Evolutionary conservation across 1,140 invertebrate genomes (phyloP), one percentile per base, ranked within the genome.

Genomic region (Eciton burchellii): DNA sequence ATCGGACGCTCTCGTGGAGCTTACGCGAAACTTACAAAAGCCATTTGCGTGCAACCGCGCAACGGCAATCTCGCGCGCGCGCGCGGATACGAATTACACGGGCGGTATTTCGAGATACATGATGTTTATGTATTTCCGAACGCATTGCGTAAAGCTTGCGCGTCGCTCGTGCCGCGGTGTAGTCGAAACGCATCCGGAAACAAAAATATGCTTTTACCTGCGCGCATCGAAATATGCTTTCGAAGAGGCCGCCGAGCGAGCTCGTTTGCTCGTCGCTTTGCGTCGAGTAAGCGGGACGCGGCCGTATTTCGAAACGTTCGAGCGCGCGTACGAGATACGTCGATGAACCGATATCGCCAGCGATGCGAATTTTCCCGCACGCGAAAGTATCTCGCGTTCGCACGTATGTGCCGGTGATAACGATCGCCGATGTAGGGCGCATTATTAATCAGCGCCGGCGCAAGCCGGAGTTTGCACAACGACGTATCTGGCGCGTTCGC

Each of bases 391-490:
- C 35, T 35, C 56, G 68, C 63, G 45, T 79, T 45, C 65, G 63
- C 57, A 21, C 43, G 62, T 57, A 65, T 85, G 63, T 52, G 16
- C 65, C 52, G 84, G n/a, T n/a, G n/a, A 76, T 86, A 86, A 86
- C 77, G 62, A 86, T 86, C 76, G 62, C 54, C 68, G 35, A 71
- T 84, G 56, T 57, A 74, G 47, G 49, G 65, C 57, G 66, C 47
- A 82, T 86, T 85, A 86, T 86, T 86, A 86, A 86, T 86, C 85
- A 86, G 60, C 81, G 84, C 43, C 35, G 35, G 35, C 54, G 41
- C 60, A 54, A 14, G 62, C 49, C 19, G 24, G 57, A 52, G 47
- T 70, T 76, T 79, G 63, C 54, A 35, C n/a, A 35, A 57, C 74
- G 63, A 29, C 56, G 63, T 82, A 85, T 85, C 73, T 81, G 63